Base-by-base conservation (phyloP, 2,888 invertebrate species). In the Nephrocerus scutellatus region DNA sequence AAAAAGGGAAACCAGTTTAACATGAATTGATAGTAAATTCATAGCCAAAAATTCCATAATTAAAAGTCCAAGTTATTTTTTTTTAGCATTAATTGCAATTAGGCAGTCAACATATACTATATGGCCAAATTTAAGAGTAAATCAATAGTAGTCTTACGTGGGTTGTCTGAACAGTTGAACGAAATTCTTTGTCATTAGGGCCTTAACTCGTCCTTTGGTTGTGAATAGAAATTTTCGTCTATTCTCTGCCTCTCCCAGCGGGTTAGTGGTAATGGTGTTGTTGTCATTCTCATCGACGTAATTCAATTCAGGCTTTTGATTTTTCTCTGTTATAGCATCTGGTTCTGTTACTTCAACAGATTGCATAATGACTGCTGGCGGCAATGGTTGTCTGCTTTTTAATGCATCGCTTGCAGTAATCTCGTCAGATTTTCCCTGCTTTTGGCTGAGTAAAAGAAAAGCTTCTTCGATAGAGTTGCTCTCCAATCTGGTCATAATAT, bases 391-490 rank as follows among this genome's bases (percentile, higher is more conserved):
- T 23, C 33, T 34, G 2, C 41, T 43, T n/a, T n/a, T n/a, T n/a
- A n/a, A n/a, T n/a, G n/a, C 45, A 40, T 54, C 28, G 12, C 54
- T 52, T 26, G 57, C 51, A 13, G 53, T 50, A 12, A 63, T 46
- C 15, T 60, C 59, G 46, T 66, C 68, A 20, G 62, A 63, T 39
- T 63, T 62, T 37, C 69, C 70, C 45, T 68, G 68, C 29, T 74
- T 73, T 55, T 79, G 70, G 43, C 86, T 84, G 28, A 93, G 72
- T 46, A 80, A 79, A 9, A 93, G 71, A 60, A 93, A 95, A 1
- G 89, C 91, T 24, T 90, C 87, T 62, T 95, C 93, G 20, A 95
- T 71, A 0, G 82, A 81, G 28, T 77, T 73, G 32, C 80, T 80
- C 50, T 82, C 77, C 56, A 80, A 84, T 49, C 73, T 71, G 4